Base-by-base conservation (phyloP, 2,113 vertebrate genomes). In the Myxocyprinus asiaticus region DNA sequence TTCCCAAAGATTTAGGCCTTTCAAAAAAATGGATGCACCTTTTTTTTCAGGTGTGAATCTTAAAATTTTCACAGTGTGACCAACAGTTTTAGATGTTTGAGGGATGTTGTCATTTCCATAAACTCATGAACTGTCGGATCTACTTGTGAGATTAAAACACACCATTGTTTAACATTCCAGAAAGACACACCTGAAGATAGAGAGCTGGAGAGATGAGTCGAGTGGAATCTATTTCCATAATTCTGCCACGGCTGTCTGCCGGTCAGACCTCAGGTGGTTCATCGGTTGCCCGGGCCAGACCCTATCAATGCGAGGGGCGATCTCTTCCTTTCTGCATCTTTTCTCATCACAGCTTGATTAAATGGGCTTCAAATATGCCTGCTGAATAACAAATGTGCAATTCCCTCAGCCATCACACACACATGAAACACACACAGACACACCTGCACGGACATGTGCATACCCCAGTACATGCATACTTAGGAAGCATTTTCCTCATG, bases 261-360 rank as follows among this genome's bases (percentile, higher is more conserved):
- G 58, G 44, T 81, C 48, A 74, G 82, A 84, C 78, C 82, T 84
- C 79, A 76, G 74, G 68, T 78, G 82, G 79, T 76, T 81, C 79
- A 53, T 71, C 64, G 78, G 63, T 63, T 81, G 78, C 82, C 79
- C 82, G 67, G 79, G 75, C 79, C 79, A 77, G 82, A 81, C 82
- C 82, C 75, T 81, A 84, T 84, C 82, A 84, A 76, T 78, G 82
- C 80, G 79, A 84, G 80, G 82, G 79, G 74, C 79, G 61, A 84
- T 81, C 82, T 84, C 79, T 81, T 84, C 82, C 79, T 84, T 74
- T 78, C 82, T 74, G 79, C 82, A 81, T 84, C 82, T 84, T 33
- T 33, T 74, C 82, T 84, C 79, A 81, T 81, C 82, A 81, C 82
- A 81, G 82, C 75, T 84, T 84, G 82, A 84, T 84, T 84, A 84